A percentile compares a stretch with the other conserved stretches of the same genome.
These are phyloP conservation scores for Caenorhabditis angaria DNA, from an alignment of 2,888 invertebrate species.

Conservation along the genomic window DNA sequence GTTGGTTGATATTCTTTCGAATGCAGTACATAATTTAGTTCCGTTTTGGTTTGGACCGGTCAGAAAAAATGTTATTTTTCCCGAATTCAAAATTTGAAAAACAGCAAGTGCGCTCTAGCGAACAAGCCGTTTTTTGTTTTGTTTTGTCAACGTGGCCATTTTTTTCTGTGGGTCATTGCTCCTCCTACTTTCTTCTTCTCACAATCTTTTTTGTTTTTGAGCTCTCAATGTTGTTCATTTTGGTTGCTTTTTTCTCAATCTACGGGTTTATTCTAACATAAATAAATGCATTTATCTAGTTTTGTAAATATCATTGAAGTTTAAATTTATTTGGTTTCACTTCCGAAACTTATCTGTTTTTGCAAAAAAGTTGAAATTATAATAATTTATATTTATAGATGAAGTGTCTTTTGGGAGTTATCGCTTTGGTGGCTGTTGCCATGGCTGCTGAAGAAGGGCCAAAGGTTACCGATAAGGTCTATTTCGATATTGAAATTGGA, in stretches of 20 bases:
- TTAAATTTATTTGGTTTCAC: too few species aligned
- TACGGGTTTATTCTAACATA: too few species aligned
- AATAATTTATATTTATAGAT: conserved; percentile 7
- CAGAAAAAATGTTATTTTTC: background rate
- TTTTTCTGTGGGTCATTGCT: background rate
- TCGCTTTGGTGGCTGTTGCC: conserved; percentile 7
- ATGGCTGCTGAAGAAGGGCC: conserved; percentile 56
- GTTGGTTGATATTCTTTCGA: too few species aligned
- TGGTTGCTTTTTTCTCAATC: too few species aligned
- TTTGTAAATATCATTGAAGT: too few species aligned
- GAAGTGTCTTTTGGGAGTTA: conserved; percentile 6
- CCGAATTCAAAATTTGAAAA: background rate
- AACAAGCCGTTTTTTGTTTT: background rate
- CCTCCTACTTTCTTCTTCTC: background rate
- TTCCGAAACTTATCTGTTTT: too few species aligned
- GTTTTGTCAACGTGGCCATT: conserved; percentile 2
- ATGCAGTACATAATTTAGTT: too few species aligned
- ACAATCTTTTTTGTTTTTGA: background rate
- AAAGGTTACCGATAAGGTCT: conserved; percentile 74
- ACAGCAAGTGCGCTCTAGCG: conserved; percentile 3
- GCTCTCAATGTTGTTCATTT: background rate
- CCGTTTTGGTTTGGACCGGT: too few species aligned
- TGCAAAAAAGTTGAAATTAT: too few species aligned
- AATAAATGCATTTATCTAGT: too few species aligned
- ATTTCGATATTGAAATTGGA: conserved; percentile 83